Evolutionary conservation across 1,140 invertebrate genomes (phyloP).

Genomic region (Hormaphis cornu): DNA sequence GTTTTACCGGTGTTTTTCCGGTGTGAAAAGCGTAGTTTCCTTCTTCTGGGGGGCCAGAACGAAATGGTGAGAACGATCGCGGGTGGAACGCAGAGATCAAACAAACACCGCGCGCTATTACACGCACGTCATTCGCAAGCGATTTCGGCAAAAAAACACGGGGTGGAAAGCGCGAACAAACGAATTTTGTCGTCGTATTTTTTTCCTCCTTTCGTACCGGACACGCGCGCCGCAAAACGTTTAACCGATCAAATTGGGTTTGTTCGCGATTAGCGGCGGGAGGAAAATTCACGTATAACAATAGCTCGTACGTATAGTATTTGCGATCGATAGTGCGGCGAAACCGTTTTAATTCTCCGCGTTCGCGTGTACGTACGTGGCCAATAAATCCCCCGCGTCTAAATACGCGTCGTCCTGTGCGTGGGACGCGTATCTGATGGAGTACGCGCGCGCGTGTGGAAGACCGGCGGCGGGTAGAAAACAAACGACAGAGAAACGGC

Average conservation of each 20-base stretch:
- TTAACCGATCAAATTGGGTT: constrained; percentile 29
- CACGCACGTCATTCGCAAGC: too few relatives aligned
- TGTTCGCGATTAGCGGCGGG: constrained; percentile 15
- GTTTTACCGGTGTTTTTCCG: too few relatives aligned
- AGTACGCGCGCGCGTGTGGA: not conserved
- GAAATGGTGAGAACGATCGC: too few relatives aligned
- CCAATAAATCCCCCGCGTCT: constrained; percentile 24
- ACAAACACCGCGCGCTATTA: too few relatives aligned
- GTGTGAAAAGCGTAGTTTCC: too few relatives aligned
- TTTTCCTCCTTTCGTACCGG: not conserved
- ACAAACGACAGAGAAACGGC: not conserved
- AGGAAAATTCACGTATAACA: not conserved
- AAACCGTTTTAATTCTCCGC: constrained; percentile 18
- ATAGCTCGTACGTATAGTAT: not conserved
- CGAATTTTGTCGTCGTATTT: not conserved
- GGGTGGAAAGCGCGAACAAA: constrained; percentile 11
- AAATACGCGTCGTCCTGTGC: constrained; percentile 22
- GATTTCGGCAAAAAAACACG: too few relatives aligned
- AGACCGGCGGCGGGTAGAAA: not conserved
- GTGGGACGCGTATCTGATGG: constrained; percentile 8
- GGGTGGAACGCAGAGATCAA: too few relatives aligned
- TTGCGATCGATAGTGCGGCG: constrained; percentile 1
- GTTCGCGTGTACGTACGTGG: not conserved
- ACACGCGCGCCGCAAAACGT: too few relatives aligned
- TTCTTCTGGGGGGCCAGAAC: too few relatives aligned